Percentiles rank a stretch among this genome's conserved stretches.
Evolutionary conservation across 2,888 invertebrate genomes (phyloP).

Genomic region (Plebejus argus): DNA sequence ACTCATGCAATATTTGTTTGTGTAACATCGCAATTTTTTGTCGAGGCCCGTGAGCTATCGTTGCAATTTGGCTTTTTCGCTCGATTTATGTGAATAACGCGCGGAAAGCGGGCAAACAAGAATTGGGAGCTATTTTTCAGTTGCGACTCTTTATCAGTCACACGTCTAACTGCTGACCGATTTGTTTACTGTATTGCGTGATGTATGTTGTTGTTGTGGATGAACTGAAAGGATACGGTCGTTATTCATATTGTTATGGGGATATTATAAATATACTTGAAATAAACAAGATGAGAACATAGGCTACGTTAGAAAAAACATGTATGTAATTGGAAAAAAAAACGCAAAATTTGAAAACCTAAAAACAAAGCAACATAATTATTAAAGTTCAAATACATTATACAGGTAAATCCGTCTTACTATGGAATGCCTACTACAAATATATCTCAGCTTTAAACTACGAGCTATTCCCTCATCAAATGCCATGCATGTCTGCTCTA

Average conservation of each 20-base stretch:
- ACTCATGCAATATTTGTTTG: conserved; percentile 67
- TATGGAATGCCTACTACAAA: not conserved
- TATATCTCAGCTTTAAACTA: not conserved
- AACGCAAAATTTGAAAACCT: too few species aligned
- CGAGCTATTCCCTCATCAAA: conserved; percentile 34
- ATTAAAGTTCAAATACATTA: not conserved
- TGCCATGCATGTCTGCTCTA: conserved; percentile 36
- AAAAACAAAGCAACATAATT: too few species aligned
- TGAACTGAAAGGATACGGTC: not conserved
- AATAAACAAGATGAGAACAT: too few species aligned
- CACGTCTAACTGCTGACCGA: conserved; percentile 58
- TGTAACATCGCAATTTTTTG: conserved; percentile 72
- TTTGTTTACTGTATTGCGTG: conserved; percentile 49
- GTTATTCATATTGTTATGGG: not conserved
- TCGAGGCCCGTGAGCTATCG: conserved; percentile 68
- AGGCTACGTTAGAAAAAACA: not conserved
- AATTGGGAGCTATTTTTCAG: conserved; percentile 69
- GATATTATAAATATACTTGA: not conserved
- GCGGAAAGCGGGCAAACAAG: conserved; percentile 75
- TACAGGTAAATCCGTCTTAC: not conserved
- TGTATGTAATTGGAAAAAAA: too few species aligned
- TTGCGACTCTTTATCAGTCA: conserved; percentile 68
- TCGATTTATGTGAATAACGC: conserved; percentile 76
- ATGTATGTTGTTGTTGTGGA: conserved; percentile 10
- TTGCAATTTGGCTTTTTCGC: conserved; percentile 75